These are phyloP conservation scores for Thunnus thynnus DNA, from an alignment of 2,113 vertebrate genomes.

Conservation along the genomic window DNA sequence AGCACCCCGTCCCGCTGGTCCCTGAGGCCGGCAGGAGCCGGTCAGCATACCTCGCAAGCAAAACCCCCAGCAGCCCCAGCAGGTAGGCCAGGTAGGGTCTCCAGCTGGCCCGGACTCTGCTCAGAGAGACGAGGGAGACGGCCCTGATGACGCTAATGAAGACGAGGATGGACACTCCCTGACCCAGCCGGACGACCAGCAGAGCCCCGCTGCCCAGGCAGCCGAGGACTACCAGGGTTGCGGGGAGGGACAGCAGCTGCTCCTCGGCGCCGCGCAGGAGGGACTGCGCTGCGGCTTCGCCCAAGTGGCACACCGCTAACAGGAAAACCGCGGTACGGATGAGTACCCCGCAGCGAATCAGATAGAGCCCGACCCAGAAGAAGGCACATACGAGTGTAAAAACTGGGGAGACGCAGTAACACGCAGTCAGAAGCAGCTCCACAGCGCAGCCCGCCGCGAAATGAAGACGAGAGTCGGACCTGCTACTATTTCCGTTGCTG, in stretches of 20 bases:
- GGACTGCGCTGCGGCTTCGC: conserved; percentile 90
- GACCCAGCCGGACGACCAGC: conserved; percentile 89
- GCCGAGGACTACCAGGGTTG: conserved; percentile 90
- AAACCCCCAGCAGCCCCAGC: conserved; percentile 90
- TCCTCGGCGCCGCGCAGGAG: conserved; percentile 88
- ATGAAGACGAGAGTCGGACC: conserved; percentile 67
- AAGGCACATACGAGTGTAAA: conserved; percentile 88
- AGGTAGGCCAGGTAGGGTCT: conserved; percentile 94
- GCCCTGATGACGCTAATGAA: conserved; percentile 90
- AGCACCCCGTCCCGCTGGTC: conserved; percentile 86
- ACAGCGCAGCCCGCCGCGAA: conserved; percentile 75
- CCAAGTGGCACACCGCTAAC: conserved; percentile 88
- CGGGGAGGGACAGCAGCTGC: conserved; percentile 86
- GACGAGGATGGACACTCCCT: conserved; percentile 90
- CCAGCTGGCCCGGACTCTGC: conserved; percentile 89
- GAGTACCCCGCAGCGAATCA: conserved; percentile 87
- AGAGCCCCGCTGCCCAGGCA: conserved; percentile 91
- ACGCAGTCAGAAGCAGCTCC: conserved; percentile 82
- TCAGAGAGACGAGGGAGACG: conserved; percentile 87
- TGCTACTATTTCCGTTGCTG: conserved; percentile 69
- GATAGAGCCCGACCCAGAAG: conserved; percentile 88
- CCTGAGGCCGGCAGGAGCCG: conserved; percentile 87
- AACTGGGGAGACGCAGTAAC: conserved; percentile 81
- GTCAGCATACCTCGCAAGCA: conserved; percentile 91
- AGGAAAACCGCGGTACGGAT: conserved; percentile 84